phyloP scores from a whole-genome alignment of 2,888 invertebrate genomes.

The Thymelicus lineola region DNA sequence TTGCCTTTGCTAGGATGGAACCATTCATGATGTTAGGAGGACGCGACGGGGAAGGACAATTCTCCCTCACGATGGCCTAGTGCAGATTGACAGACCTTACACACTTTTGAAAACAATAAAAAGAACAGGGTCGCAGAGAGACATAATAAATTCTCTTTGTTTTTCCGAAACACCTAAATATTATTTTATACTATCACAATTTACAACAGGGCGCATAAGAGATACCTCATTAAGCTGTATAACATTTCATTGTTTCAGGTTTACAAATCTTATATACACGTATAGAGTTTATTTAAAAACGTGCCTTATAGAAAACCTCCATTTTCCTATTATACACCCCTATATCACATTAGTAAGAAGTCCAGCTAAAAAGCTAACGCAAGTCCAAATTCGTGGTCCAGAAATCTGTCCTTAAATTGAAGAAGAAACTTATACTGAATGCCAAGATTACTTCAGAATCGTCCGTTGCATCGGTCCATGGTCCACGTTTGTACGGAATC shows the following conservation, averaged over 20 bases:
- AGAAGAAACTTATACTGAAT: background rate
- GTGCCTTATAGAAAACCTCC: conserved; percentile 71
- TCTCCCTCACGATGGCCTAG: no score
- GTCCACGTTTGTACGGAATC: background rate
- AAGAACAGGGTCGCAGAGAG: no score
- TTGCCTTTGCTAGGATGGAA: no score
- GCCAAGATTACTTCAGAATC: background rate
- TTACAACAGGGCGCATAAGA: no score
- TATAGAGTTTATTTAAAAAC: conserved; percentile 50
- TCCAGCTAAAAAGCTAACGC: conserved; percentile 13
- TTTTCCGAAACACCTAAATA: no score
- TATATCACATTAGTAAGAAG: conserved; percentile 4
- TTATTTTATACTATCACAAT: no score
- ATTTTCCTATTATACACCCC: conserved; percentile 31
- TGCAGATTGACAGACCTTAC: no score
- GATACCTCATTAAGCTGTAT: no score
- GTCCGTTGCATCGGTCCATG: conserved; percentile 29
- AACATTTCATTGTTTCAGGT: conserved; percentile 62
- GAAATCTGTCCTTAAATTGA: conserved; percentile 40
- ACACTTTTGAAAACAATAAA: no score
- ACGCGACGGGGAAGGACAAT: no score
- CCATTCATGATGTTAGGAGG: no score
- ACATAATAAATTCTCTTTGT: no score
- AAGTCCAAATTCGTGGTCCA: conserved; percentile 38
- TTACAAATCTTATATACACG: conserved; percentile 21